Base-by-base conservation (phyloP, 2,113 vertebrate species). In the Todiramphus saurophagus region DNA sequence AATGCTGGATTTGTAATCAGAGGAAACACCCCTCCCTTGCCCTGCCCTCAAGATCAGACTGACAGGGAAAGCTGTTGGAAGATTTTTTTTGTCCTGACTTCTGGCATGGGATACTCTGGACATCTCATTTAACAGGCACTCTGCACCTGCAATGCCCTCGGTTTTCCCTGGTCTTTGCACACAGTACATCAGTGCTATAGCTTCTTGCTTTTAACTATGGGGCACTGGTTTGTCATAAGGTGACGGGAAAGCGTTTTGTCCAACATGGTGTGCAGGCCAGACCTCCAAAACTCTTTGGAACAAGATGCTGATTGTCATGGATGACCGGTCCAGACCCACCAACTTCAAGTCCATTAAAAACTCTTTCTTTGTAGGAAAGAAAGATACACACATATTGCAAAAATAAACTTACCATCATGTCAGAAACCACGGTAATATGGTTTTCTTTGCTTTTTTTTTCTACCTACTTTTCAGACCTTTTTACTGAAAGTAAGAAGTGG, bases 101-200 rank as follows among this genome's bases (percentile, higher is more conserved):
- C 53, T 79, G 58, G 56, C 86, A 59, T 11, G 13, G 43, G 27
- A 59, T 60, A 35, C 17, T 90, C 82, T 37, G 67, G 43, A 35
- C 48, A 43, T 46, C 48, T 84, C 43, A 39, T 84, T 90, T 80
- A 85, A 79, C 69, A 91, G 51, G 50, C 28, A 68, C 3, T 10
- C 69, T 39, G 28, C 12, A 55, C 62, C 62, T n/a, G n/a, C 68
- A 86, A 17, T 6, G 41, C 16, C 16, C 70, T 62, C n/a, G 6
- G 28, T 39, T 86, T 60, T 24, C 39, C n/a, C n/a, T 20, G 10
- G 19, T 67, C 58, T 70, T 28, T 46, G 48, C 48, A 89, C 2
- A 2, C 28, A 25, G 7, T 8, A 17, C 3, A 7, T 56, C 0
- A 1, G 37, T 39, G 19, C 18, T 63, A 19, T 72, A 25, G 41